Conservation (phyloP, 1,140 invertebrate genomes). For the Hormaphis cornu region DNA sequence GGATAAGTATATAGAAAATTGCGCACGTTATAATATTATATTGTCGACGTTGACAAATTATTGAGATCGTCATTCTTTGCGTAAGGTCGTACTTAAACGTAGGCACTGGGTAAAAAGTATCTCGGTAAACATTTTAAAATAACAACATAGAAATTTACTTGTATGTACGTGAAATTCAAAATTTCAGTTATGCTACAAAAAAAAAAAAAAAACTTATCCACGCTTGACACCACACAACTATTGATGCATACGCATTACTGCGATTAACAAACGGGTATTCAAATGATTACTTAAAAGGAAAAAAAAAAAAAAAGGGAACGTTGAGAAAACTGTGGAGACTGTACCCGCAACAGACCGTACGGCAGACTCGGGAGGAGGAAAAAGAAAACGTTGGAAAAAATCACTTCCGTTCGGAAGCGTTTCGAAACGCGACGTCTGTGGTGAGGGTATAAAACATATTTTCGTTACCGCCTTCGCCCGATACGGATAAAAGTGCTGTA, state of each 20-base stretch:
- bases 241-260: not conserved
- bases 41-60: too few species aligned
- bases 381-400: constrained; percentile 2
- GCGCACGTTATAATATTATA: too few species aligned
- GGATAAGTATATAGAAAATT: too few species aligned
- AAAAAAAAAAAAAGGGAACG: not conserved
- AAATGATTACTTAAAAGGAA: not conserved
- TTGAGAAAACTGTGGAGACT: not conserved
- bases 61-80: too few species aligned
- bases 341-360: not conserved
- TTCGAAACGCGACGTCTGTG: not conserved
- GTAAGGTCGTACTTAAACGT: too few species aligned
- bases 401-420: constrained; percentile 13
- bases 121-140: too few species aligned
- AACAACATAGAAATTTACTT: not conserved
- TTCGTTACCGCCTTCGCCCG: not conserved
- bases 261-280: not conserved
- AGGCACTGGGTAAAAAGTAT: too few species aligned
- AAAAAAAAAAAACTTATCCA: not conserved
- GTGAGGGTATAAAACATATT: not conserved
- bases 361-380: not conserved
- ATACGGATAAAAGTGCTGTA: too few species aligned
- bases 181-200: not conserved
- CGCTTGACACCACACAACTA: not conserved
- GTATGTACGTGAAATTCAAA: not conserved